Conservation (phyloP, 2,888 invertebrate species). For the Kuschelorhynchus macadamiae region DNA sequence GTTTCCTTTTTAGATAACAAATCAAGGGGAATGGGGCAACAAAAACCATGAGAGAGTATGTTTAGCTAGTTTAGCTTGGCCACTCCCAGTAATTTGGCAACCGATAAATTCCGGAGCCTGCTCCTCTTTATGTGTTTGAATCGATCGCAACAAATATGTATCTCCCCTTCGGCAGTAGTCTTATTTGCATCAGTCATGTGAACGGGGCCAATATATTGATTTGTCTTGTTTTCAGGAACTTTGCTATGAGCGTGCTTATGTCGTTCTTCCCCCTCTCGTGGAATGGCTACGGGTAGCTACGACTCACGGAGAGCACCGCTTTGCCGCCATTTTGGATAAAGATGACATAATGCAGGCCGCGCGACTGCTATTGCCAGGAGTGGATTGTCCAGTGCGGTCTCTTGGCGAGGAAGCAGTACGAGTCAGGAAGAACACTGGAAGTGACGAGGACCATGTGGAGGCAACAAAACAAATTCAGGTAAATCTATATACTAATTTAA, state of each 20-base stretch:
- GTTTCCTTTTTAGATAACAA: too few relatives aligned
- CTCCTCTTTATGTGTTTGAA: too few relatives aligned
- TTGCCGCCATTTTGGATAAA: conserved; percentile 80
- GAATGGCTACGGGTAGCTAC: conserved; percentile 90
- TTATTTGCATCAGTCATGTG: too few relatives aligned
- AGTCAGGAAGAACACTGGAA: conserved; percentile 63
- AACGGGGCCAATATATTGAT: too few relatives aligned
- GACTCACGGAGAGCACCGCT: conserved; percentile 86
- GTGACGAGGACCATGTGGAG: conserved; percentile 65
- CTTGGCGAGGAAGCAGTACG: conserved; percentile 75
- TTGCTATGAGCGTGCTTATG: conserved; percentile 89
- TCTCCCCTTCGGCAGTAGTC: too few relatives aligned
- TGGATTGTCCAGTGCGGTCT: conserved; percentile 88
- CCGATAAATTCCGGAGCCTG: too few relatives aligned
- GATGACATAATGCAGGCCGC: conserved; percentile 93
- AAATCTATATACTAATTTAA: too few relatives aligned
- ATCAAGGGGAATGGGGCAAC: too few relatives aligned
- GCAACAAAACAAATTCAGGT: conserved; percentile 66
- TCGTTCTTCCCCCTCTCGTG: conserved; percentile 89
- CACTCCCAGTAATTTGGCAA: too few relatives aligned
- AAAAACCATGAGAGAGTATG: too few relatives aligned
- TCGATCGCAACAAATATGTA: too few relatives aligned
- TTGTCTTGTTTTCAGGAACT: conserved; percentile 75
- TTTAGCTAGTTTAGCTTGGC: too few relatives aligned
- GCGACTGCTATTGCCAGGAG: conserved; percentile 85